Base-by-base conservation (phyloP, 2,113 vertebrate species). In the Danionella cerebrum region DNA sequence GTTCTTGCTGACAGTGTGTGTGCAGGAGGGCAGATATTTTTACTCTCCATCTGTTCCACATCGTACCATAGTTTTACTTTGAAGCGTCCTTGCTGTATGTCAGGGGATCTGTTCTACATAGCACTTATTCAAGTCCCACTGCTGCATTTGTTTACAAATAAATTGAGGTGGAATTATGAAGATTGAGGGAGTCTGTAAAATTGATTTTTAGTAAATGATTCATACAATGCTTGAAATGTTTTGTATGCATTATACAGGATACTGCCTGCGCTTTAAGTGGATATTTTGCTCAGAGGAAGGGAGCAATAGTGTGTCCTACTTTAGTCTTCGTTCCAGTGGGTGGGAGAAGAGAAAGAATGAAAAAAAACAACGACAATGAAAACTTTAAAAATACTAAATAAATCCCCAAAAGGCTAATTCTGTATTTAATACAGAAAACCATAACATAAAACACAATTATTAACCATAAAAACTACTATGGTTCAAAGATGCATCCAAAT, bases 31-130 rank as follows among this genome's bases (percentile, higher is more conserved):
- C 50, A 69, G 75, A 76, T 85, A 80, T 82, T 82, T 84, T 78
- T 78, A 67, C 12, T 69, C 75, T 72, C 72, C 53, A 80, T 82
- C 78, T 79, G 82, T 80, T 78, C 73, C 74, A 65, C 74, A 63
- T 76, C 78, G 74, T 85, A 76, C 78, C 51, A 59, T 78, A 70
- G 72, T 79, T 82, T 83, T 83, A 82, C 80, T 78, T 84, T 79
- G 71, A 66, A 0, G 71, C 77, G 82, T 83, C 82, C 83, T 83
- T 80, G 76, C 73, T 67, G 63, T 78, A 80, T 64, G 76, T 76
- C 83, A 33, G 19, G 86, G 86, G 86, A 86, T 73, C 79, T 85
- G 85, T 65, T 83, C 84, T 58, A 85, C 75, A 86, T 88, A 79
- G 25, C 13, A 44, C 65, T 67, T 8, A 19, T 45, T 21, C 12